Base-by-base conservation (phyloP, 64 coral and sea anemone species). In the Pachyseris speciosa region DNA sequence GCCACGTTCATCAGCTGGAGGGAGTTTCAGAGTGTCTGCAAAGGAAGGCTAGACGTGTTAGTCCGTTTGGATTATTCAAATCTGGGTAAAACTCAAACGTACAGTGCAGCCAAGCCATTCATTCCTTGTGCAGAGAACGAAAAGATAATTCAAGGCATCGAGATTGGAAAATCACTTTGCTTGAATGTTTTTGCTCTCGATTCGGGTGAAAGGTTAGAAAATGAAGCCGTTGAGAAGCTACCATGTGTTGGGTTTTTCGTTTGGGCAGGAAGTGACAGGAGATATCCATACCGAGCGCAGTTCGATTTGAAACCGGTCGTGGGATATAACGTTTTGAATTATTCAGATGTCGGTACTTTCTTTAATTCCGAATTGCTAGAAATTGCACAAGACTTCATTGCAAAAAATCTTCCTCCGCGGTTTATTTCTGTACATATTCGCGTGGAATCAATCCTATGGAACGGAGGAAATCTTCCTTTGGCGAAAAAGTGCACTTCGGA, bases 391-490 rank as follows among this genome's bases (percentile, higher is more conserved):
- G 86, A 74, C 31, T 98, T 98, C 43, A 70, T 98, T 30, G 30
- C 55, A 48, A 42, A 87, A 31, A 30, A 83, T 67, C 64, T 98
- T 57, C 76, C 83, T 34, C 55, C 65, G 22, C 9, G 68, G 9
- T 98, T 94, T 76, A 88, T 98, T 48, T 52, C 96, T 2, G 83
- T 98, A 0, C 96, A 98, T 57, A 89, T 98, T 16, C 92, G 96
- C 3, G 66, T 83, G 9, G 96, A 98, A 51, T 71, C 87, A 24
- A 93, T 94, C 79, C 88, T 88, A 34, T 70, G 88, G 32, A 59
- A 66, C 10, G 92, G 92, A 16, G 69, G 78, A 58, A 94, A 92
- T 49, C 61, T 98, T 40, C 84, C 96, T 92, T 77, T 38, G 34
- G 91, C 9, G 66, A 61, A 31, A 91, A 98, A 50, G 77, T 98